Evolutionary conservation across 2,888 invertebrate genomes (phyloP).

Genomic region (Diplolepis rosae): DNA sequence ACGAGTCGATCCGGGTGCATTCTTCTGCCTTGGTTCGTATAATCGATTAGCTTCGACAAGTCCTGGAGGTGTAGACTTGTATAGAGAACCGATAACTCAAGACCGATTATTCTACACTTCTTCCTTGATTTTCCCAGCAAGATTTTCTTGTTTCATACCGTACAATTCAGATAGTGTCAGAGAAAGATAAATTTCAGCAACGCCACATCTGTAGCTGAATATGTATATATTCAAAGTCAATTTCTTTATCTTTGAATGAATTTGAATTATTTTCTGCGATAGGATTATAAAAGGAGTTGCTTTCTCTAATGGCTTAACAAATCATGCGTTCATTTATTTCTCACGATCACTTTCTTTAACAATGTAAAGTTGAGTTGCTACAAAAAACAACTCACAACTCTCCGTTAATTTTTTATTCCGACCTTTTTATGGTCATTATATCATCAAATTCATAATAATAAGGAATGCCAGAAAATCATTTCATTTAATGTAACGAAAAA

Average conservation of each 20-base stretch:
- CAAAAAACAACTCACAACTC: neutral
- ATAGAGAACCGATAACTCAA: conserved; percentile 54
- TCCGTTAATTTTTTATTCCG: neutral
- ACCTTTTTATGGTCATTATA: too few species aligned
- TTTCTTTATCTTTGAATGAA: conserved; percentile 21
- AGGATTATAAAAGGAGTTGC: neutral
- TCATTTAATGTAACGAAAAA: too few species aligned
- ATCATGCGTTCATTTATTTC: conserved; percentile 1
- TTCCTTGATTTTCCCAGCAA: conserved; percentile 45
- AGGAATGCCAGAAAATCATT: too few species aligned
- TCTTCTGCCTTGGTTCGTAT: conserved; percentile 44
- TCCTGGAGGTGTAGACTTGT: conserved; percentile 52
- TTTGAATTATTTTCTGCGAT: conserved; percentile 22
- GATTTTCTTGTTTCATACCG: neutral
- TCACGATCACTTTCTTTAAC: neutral
- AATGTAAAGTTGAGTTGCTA: neutral
- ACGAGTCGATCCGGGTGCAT: conserved; percentile 46
- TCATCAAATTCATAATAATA: too few species aligned
- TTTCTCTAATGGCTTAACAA: neutral
- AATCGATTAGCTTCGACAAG: conserved; percentile 56
- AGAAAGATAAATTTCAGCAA: neutral
- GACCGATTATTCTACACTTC: conserved; percentile 39
- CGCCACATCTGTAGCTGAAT: neutral
- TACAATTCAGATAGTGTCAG: conserved; percentile 11
- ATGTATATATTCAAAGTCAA: conserved; percentile 1